These are phyloP conservation scores for Creontiades dilutus DNA, from an alignment of 2,888 invertebrate species.

Conservation along the genomic window DNA sequence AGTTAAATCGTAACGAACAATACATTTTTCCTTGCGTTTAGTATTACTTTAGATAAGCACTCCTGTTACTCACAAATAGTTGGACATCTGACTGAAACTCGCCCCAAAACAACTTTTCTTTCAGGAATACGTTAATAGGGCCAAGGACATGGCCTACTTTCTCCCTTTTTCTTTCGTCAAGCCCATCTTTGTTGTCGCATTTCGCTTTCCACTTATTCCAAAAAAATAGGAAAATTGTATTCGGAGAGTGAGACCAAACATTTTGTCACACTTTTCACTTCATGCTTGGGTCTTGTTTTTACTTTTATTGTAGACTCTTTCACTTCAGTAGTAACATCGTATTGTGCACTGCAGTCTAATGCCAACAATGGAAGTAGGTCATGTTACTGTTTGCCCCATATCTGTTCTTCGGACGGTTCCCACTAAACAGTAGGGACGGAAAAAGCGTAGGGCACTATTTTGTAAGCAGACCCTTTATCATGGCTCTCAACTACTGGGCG, in stretches of 20 bases:
- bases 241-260: neutral
- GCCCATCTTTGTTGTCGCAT: neutral
- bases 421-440: neutral
- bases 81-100: too few relatives aligned
- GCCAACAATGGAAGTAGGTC: slow-evolving; percentile 41
- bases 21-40: too few relatives aligned
- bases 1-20: too few relatives aligned
- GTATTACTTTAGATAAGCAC: too few relatives aligned
- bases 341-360: neutral
- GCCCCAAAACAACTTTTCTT: neutral
- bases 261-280: slow-evolving; percentile 54
- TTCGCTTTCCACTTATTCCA: slow-evolving; percentile 41
- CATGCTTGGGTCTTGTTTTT: slow-evolving; percentile 49
- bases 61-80: too few relatives aligned
- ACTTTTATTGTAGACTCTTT: slow-evolving; percentile 40
- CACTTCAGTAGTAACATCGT: neutral
- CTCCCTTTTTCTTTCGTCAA: slow-evolving; percentile 14
- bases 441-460: slow-evolving; percentile 14
- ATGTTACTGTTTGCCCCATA: slow-evolving; percentile 27
- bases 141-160: slow-evolving; percentile 51
- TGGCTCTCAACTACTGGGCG: slow-evolving; percentile 33
- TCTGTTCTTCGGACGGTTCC: neutral
- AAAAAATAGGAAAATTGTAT: neutral
- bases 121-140: neutral
- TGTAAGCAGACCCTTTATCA: slow-evolving; percentile 14